Percentiles rank a stretch among this genome's conserved stretches.
These are phyloP conservation scores for Lochmaea capreae DNA, from an alignment of 2,888 invertebrate species.

Conservation along the genomic window DNA sequence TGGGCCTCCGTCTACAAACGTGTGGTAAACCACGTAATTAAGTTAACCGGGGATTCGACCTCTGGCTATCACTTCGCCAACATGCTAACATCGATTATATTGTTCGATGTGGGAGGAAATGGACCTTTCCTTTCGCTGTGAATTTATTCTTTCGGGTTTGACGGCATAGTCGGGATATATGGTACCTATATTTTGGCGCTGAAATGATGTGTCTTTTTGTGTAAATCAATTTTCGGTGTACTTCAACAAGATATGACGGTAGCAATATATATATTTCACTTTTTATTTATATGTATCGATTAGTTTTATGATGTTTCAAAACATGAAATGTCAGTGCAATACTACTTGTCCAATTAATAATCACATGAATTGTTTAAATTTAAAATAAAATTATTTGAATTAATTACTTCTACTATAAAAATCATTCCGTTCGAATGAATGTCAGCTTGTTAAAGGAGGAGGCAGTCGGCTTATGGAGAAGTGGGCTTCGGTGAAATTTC, in stretches of 20 bases:
- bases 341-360: too few species aligned
- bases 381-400: too few species aligned
- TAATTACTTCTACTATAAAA: too few species aligned
- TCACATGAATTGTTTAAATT: too few species aligned
- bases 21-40: slow-evolving; percentile 38
- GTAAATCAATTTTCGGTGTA: slow-evolving; percentile 17
- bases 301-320: too few species aligned
- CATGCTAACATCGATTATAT: slow-evolving; percentile 39
- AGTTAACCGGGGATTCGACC: slow-evolving; percentile 39
- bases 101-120: slow-evolving; percentile 34
- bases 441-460: too few species aligned
- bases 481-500: too few species aligned
- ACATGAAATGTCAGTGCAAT: too few species aligned
- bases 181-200: slow-evolving; percentile 5
- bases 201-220: slow-evolving; percentile 31
- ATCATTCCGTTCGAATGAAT: too few species aligned
- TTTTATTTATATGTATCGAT: slow-evolving; percentile 2
- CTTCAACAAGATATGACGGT: not conserved
- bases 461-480: too few species aligned
- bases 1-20: slow-evolving; percentile 37
- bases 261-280: slow-evolving; percentile 10
- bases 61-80: slow-evolving; percentile 38
- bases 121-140: slow-evolving; percentile 30
- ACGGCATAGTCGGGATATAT: slow-evolving; percentile 14
- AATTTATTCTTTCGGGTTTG: slow-evolving; percentile 28